phyloP scores from a whole-genome alignment of 2,888 invertebrate species.

The Rhabditoides inermis region DNA sequence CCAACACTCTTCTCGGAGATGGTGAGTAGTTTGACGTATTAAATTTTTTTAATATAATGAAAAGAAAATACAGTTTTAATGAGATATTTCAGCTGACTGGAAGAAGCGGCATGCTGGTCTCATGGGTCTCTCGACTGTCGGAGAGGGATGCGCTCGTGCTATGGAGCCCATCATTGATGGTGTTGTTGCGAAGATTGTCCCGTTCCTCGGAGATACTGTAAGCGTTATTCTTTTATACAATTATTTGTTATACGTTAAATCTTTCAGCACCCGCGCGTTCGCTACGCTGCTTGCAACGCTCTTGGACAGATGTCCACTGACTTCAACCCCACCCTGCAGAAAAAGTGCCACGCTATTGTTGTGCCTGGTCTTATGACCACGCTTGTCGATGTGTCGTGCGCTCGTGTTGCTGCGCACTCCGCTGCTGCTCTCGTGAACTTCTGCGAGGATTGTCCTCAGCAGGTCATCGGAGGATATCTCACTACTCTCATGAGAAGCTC shows the following conservation, averaged over 20 bases:
- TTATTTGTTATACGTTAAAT: no score
- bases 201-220: constrained; percentile 74
- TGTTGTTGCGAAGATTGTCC: constrained; percentile 81
- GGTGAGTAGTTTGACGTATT: no score
- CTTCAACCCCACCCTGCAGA: constrained; percentile 90
- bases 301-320: constrained; percentile 98
- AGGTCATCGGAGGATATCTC: constrained; percentile 74
- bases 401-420: constrained; percentile 80
- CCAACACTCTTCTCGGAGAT: constrained; percentile 4
- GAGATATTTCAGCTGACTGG: constrained; percentile 56
- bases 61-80: no score
- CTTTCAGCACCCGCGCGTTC: constrained; percentile 75
- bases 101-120: constrained; percentile 77
- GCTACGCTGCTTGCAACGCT: constrained; percentile 96
- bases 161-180: constrained; percentile 90
- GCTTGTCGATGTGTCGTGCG: constrained; percentile 80
- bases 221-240: no score
- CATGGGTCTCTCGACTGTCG: constrained; percentile 95
- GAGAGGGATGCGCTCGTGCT: constrained; percentile 95
- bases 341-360: constrained; percentile 87
- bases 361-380: constrained; percentile 80
- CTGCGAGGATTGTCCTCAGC: constrained; percentile 96
- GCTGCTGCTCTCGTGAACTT: constrained; percentile 97
- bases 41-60: no score
- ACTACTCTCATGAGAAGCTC: constrained; percentile 79